Evolutionary conservation across 2,113 vertebrate species (phyloP), one percentile per base, ranked within the genome.

Genomic region (Sclerurus mexicanus): DNA sequence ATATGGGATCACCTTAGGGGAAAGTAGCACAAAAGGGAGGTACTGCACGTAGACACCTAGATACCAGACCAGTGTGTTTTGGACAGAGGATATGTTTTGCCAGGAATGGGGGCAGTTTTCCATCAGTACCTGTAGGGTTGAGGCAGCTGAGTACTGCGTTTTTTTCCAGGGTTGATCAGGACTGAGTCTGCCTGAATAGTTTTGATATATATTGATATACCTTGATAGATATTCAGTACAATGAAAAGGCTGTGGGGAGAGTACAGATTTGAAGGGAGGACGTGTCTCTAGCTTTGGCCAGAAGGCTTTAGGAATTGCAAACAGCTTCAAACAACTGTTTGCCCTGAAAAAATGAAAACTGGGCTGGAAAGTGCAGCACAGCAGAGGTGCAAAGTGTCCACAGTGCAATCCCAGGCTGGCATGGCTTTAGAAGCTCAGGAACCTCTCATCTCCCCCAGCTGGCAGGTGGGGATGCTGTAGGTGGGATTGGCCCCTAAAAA

Each of bases 291-390:
- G 23, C 85, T 85, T n/a, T 0, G 0, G 12, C 30, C n/a, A 24
- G 79, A 16, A 71, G 58, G 30, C 39, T 44, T 58, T 39, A 12
- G 40, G 50, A 19, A 10, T 72, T 46, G 78, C 4, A 40, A 2
- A 53, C 0, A 0, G 25, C 42, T 49, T 82, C 74, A 63, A 39
- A 66, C 28, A 39, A 33, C 12, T 24, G 28, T n/a, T 80, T 33
- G 59, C 20, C 31, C 37, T 62, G 37, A 62, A 60, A 55, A 4
- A n/a, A 1, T 9, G 46, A 55, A 22, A 53, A 30, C 10, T 4
- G 11, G 23, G 12, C 39, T 77, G 6, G 11, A 30, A 46, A 14
- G 20, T 7, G 3, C 23, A 14, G 71, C 0, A 0, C 7, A 1
- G 19, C 2, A 0, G 22, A 28, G 53, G 67, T 25, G 24, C 4